Evolutionary conservation across 2,888 invertebrate genomes (phyloP).

Genomic region (Drosophila kambysellisi): DNA sequence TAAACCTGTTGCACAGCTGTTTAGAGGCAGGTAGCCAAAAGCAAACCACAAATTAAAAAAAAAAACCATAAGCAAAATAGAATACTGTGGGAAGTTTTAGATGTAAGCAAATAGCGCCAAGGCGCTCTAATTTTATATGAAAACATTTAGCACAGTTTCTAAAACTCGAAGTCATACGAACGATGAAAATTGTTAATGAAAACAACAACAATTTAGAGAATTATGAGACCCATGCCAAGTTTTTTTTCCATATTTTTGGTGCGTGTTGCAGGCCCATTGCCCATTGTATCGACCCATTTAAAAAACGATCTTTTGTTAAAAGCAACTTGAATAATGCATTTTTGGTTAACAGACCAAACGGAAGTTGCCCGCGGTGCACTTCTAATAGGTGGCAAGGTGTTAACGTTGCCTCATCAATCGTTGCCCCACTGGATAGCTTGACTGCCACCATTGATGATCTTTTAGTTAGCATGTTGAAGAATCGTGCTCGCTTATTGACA

Average conservation of each 20-base stretch:
- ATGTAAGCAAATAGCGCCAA: conserved; percentile 54
- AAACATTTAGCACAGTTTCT: conserved; percentile 73
- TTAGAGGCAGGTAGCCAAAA: conserved; percentile 15
- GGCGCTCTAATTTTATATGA: conserved; percentile 68
- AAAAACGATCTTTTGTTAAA: conserved; percentile 21
- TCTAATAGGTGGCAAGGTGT: conserved; percentile 57
- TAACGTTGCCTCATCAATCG: conserved; percentile 38
- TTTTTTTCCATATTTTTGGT: conserved; percentile 34
- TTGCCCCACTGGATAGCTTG: conserved; percentile 9
- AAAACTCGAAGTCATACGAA: conserved; percentile 52
- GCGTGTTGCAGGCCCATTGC: conserved; percentile 34
- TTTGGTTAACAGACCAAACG: conserved; percentile 45
- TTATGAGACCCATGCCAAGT: conserved; percentile 64
- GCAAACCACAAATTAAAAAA: conserved; percentile 1
- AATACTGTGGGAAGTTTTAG: conserved; percentile 71
- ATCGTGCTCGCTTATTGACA: conserved; percentile 53
- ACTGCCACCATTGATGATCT: conserved; percentile 47
- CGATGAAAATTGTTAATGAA: conserved; percentile 51
- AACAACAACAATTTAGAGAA: conserved; percentile 40
- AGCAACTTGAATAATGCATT: conserved; percentile 35
- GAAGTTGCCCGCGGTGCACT: conserved; percentile 57
- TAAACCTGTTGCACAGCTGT: conserved; percentile 60
- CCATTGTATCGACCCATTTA: conserved; percentile 36
- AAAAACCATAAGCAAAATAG: neutral
- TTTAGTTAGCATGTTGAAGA: conserved; percentile 57